Base-by-base conservation (phyloP, 1,140 invertebrate species). In the Drosophila nigrodunni region DNA sequence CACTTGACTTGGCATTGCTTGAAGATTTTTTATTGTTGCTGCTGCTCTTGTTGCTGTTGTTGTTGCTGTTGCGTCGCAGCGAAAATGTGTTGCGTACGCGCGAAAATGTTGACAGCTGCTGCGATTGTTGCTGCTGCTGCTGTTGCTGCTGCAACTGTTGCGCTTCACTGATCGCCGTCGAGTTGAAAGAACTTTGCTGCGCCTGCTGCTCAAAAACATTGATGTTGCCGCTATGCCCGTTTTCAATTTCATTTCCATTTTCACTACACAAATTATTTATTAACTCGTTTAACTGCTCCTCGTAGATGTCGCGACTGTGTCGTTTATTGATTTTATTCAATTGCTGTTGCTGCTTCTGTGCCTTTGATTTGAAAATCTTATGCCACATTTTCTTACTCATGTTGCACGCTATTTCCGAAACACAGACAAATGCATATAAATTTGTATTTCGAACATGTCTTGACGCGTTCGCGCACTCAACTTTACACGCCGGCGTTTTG, bases 311-410 rank as follows among this genome's bases (percentile, higher is more conserved):
- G 7, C 88, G 89, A 75, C 91, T 92, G 55, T 82, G 80, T 4
- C 90, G 88, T 60, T 91, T 91, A 76, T 92, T 88, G 74, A 88
- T 77, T 69, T 86, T 87, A 21, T 52, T 77, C 54, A 79, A 57
- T 49, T 83, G 71, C 58, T 66, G 86, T 44, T 77, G 77, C 68
- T 74, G 44, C 37, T 78, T 88, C 39, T 85, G 82, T 30, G 87
- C 54, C 57, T 92, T 92, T 6, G 90, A 87, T 80, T 92, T 92
- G 50, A 92, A 92, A 34, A 92, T 91, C 69, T 92, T 92, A 54
- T 86, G 73, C 91, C 91, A 92, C 91, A 92, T 92, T 80, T 90
- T 92, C 74, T 91, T 92, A 67, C 91, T 92, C 90, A 91, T 92
- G 46, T 74, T 80, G 46, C 47, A 65, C 62, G 21, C 11, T 30